These are phyloP conservation scores for Apodemia zela DNA, from an alignment of 2,888 invertebrate genomes.

Conservation along the genomic window DNA sequence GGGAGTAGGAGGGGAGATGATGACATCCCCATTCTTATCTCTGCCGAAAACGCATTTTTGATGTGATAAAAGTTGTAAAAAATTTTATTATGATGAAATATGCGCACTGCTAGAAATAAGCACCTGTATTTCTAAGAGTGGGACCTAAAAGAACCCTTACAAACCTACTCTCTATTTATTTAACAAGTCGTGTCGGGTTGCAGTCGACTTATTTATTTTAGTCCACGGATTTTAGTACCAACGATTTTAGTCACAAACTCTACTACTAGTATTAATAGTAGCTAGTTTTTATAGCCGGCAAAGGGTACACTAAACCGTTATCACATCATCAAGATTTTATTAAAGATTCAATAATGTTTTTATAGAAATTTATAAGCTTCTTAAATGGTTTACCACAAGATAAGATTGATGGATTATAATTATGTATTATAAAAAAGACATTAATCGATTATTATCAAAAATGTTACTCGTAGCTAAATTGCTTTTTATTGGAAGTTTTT, in stretches of 20 bases:
- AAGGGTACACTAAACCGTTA: constrained; percentile 6
- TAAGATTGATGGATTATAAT: constrained; percentile 1
- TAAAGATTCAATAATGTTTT: constrained; percentile 11
- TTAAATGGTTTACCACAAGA: constrained; percentile 3
- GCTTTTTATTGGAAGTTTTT: not conserved
- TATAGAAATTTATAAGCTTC: not conserved
- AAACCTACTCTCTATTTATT: too few species aligned
- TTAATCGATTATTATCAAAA: constrained; percentile 3
- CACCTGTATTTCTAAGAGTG: too few species aligned
- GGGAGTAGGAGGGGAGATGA: too few species aligned
- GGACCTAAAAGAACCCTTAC: too few species aligned
- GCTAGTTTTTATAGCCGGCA: constrained; percentile 3
- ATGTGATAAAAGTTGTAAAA: too few species aligned
- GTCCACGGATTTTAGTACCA: too few species aligned
- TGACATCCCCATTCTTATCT: too few species aligned
- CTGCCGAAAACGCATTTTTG: too few species aligned
- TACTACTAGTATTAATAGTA: not conserved
- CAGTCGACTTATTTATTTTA: not conserved
- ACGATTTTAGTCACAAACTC: not conserved
- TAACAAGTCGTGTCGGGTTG: too few species aligned
- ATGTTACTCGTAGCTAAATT: not conserved
- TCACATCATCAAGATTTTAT: constrained; percentile 8
- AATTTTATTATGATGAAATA: too few species aligned
- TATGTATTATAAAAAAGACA: not conserved
- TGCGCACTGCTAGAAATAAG: too few species aligned